Percentiles rank a stretch among this genome's conserved stretches.
Evolutionary conservation across 2,797 vertebrate genomes (phyloP).

Genomic region (Serranus cabrilla): DNA sequence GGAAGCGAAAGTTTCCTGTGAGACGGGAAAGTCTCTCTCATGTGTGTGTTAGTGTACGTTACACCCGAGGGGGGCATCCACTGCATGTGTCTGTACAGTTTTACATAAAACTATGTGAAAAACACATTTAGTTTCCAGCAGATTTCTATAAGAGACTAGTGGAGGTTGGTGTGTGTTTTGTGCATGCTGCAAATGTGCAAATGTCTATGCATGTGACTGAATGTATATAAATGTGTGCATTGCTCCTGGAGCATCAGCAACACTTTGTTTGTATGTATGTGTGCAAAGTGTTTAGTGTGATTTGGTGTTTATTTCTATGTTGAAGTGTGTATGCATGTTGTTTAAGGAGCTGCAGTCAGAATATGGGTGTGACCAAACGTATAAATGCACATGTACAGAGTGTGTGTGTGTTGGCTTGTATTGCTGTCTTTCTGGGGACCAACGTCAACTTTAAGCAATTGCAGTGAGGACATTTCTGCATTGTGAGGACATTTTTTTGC

Average conservation of each 20-base stretch:
- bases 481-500: neutral
- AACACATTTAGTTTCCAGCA: neutral
- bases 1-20: slow-evolving; percentile 79
- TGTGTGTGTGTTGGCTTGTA: neutral
- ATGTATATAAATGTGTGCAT: neutral
- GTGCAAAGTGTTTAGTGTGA: neutral
- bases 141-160: neutral
- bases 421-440: slow-evolving; percentile 3
- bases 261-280: neutral
- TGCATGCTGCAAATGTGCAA: neutral
- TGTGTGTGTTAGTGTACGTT: slow-evolving; percentile 18
- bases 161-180: neutral
- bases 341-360: neutral
- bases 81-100: slow-evolving; percentile 3
- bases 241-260: neutral
- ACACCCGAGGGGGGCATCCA: slow-evolving; percentile 8
- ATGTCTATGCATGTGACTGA: neutral
- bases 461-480: neutral
- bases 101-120: neutral
- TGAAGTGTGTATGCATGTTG: neutral
- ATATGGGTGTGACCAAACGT: neutral
- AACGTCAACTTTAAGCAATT: neutral
- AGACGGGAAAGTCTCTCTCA: slow-evolving; percentile 54
- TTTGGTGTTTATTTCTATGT: neutral
- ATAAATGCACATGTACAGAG: neutral